phyloP scores from a whole-genome alignment of 2,113 vertebrate genomes.

The Entomyzon cyanotis region DNA sequence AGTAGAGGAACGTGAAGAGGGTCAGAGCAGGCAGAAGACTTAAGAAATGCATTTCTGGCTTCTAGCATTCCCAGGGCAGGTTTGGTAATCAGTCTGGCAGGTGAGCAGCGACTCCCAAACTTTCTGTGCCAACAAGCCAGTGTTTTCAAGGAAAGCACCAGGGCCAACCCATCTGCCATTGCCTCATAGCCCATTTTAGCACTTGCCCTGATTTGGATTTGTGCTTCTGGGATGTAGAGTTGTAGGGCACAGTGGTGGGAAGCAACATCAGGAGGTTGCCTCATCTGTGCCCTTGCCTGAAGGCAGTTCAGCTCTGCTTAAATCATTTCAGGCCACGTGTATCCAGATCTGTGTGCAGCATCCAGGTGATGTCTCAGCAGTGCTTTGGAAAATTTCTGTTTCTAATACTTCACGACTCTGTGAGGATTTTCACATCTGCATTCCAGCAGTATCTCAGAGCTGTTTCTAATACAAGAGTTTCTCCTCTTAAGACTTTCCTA shows the following conservation, averaged over 20 bases:
- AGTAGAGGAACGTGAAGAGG: background rate
- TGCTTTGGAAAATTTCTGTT: slow-evolving; percentile 20
- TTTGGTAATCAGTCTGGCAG: background rate
- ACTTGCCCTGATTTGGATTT: background rate
- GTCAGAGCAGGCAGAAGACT: background rate
- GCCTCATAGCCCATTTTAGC: background rate
- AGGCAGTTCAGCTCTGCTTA: slow-evolving; percentile 30
- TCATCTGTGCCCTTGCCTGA: slow-evolving; percentile 8
- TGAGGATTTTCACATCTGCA: background rate
- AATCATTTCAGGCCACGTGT: background rate
- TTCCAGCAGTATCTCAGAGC: background rate
- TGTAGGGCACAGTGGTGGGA: background rate
- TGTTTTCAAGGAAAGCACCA: background rate
- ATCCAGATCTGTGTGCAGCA: background rate
- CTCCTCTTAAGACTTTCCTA: background rate
- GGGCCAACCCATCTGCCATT: background rate
- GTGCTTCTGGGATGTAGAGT: background rate
- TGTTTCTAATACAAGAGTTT: background rate
- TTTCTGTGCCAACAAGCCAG: background rate
- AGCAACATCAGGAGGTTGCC: background rate
- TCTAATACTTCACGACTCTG: background rate
- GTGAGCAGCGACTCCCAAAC: background rate
- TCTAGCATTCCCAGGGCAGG: background rate
- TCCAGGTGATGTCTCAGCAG: slow-evolving; percentile 26
- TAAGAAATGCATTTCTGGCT: background rate